A percentile compares a stretch with the other conserved stretches of the same genome.
These are phyloP conservation scores for Drosophila pseudotakahashii DNA, from an alignment of 2,888 invertebrate species.

Conservation along the genomic window DNA sequence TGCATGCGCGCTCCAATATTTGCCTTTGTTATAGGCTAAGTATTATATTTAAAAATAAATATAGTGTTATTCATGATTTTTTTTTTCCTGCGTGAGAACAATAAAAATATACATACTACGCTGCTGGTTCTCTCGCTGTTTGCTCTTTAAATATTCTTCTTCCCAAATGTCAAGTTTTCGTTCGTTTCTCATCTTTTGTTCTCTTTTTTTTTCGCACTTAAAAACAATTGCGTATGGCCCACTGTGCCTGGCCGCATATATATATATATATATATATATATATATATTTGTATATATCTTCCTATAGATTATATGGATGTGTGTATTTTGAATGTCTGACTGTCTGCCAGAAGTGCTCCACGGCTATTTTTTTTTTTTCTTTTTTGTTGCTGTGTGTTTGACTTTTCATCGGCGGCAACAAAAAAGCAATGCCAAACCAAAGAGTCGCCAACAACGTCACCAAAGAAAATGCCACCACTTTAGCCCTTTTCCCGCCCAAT, in stretches of 20 bases:
- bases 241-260: conserved; percentile 55
- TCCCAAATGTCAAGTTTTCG: conserved; percentile 61
- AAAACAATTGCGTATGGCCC: conserved; percentile 59
- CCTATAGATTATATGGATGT: conserved; percentile 31
- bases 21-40: conserved; percentile 62
- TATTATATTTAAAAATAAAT: conserved; percentile 73
- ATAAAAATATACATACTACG: conserved; percentile 56
- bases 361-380: conserved; percentile 36
- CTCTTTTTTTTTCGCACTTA: conserved; percentile 56
- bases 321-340: conserved; percentile 58
- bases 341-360: conserved; percentile 61
- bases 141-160: conserved; percentile 48
- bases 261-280: background rate
- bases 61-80: conserved; percentile 42
- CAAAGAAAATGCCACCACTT: conserved; percentile 32
- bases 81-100: conserved; percentile 68
- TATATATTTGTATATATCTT: conserved; percentile 11
- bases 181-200: conserved; percentile 31
- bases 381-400: conserved; percentile 50
- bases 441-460: conserved; percentile 73
- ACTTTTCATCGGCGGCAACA: conserved; percentile 64
- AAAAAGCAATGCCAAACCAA: conserved; percentile 57
- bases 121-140: conserved; percentile 12
- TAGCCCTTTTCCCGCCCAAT: conserved; percentile 47
- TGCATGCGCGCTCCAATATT: conserved; percentile 33